Conservation (phyloP, 2,888 invertebrate species). For the Drosophila acutilabella region DNA sequence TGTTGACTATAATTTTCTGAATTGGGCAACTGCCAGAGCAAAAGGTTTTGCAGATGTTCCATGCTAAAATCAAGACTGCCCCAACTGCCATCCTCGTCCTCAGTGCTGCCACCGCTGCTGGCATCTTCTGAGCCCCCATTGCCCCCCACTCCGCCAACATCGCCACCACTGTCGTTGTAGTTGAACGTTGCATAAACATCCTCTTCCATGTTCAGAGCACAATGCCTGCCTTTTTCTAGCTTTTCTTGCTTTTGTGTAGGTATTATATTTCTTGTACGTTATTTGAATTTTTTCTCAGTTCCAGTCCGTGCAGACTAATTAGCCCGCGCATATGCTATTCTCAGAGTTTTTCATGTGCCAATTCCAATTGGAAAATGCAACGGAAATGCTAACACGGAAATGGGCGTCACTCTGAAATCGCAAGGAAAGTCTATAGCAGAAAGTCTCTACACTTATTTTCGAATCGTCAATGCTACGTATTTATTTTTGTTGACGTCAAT, state of each 20-base stretch:
- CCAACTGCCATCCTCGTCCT: conserved; percentile 48
- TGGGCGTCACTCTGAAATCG: conserved; percentile 19
- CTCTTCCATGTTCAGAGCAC: conserved; percentile 71
- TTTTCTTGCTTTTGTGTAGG: conserved; percentile 8
- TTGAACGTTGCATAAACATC: conserved; percentile 75
- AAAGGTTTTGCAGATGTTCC: conserved; percentile 53
- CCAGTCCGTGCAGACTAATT: conserved; percentile 61
- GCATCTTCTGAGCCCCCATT: conserved; percentile 31
- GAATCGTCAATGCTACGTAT: conserved; percentile 23
- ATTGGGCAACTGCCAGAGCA: conserved; percentile 53
- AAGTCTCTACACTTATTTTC: conserved; percentile 20
- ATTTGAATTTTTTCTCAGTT: conserved; percentile 5
- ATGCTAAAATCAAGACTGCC: conserved; percentile 44
- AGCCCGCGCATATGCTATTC: conserved; percentile 52
- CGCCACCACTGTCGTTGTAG: conserved; percentile 56
- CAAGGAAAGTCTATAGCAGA: conserved; percentile 3
- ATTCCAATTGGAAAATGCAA: conserved; percentile 59
- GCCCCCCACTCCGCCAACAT: conserved; percentile 2
- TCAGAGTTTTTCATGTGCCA: conserved; percentile 30
- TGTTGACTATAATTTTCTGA: conserved; percentile 31
- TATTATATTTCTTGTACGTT: conserved; percentile 13
- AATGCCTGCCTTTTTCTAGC: conserved; percentile 28
- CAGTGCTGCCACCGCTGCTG: conserved; percentile 12
- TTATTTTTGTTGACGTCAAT: conserved; percentile 42
- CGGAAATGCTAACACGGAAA: conserved; percentile 60